Base-by-base conservation (phyloP, 2,113 vertebrate species). In the Cariama cristata region DNA sequence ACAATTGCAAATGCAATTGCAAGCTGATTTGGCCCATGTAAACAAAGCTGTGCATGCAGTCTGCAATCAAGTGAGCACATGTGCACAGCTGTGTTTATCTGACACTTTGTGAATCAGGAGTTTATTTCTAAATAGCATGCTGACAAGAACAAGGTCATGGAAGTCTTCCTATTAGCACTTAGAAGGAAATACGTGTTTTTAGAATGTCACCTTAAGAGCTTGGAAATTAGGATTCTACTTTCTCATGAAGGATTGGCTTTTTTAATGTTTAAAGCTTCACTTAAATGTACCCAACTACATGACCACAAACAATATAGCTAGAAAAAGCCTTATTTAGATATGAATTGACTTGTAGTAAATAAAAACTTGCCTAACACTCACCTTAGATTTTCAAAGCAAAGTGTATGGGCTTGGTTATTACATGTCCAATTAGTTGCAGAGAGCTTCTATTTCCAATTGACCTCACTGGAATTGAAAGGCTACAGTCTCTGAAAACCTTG, bases 61-160 rank as follows among this genome's bases (percentile, higher is more conserved):
- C 79, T 95, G 87, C 85, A 88, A 90, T 92, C 84, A 76, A 76
- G 77, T 1, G 38, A 88, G 96, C 75, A 86, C 75, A 56, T 94
- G 75, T 96, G 95, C 79, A 88, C 96, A 97, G 96, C 97, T 97
- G 88, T 92, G 88, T 95, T 97, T 94, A 93, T 80, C 72, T 95
- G 75, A 58, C 67, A 92, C 88, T 79, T 42, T 33, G 47, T 67
- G 86, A 95, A 92, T 77, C 90, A 90, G 79, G 75, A 11, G 77
- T 93, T 97, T 88, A 80, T 88, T 97, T 94, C 92, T 90, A 86
- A 95, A 90, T 88, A 90, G 53, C 58, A 50, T 21, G n/a, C 95
- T 97, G 82, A 86, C 79, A 93, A 92, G 85, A 93, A 4, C 84
- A 85, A 95, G 92, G 79, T 90, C 82, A 67, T 55, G n/a, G 59